Evolutionary conservation across 2,888 invertebrate genomes (phyloP), one percentile per base, ranked within the genome.

Genomic region (Andrena hattorfiana): DNA sequence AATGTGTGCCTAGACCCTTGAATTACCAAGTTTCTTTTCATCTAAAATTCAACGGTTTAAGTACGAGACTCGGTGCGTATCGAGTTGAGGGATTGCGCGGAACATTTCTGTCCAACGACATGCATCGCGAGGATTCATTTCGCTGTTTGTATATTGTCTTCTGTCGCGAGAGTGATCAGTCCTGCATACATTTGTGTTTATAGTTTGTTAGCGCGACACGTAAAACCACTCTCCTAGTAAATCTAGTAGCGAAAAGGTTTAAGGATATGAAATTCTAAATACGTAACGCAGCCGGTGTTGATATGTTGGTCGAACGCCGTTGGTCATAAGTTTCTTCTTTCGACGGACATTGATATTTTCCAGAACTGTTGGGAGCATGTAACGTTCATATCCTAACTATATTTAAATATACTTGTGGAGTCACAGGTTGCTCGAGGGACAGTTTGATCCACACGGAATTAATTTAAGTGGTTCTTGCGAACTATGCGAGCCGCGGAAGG

Each of bases 1-100:
- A 49, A 63, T 68, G 66, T 54, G 70, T 62, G 66, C 79, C 56
- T 66, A 80, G 80, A 79, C 54, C 79, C 67, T 67, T 62, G 72
- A 54, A 79, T 56, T 67, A 49, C 71, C 72, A 71, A 63, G 28
- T 48, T 67, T 78, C 42, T 0, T 4, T 67, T 35, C 8, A 23
- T 56, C 70, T 56, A n/a, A 66, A 69, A 26, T 68, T 64, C 28
- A 20, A 77, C 28, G 64, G 23, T 66, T 66, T 64, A 42, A 56
- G 32, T 30, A 20, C 32, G n/a, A 48, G 51, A 7, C 59, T 60
- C 26, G 48, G n/a, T 48, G 26, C 28, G 30, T 42, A 28, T 28
- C 49, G 66, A 70, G 35, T 60, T n/a, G n/a, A 49, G 13, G 48
- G 78, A 59, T 42, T 10, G 66, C 51, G 42, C 62, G 16, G 32